These are phyloP conservation scores for Todus mexicanus DNA, from an alignment of 2,797 vertebrate species.

Conservation along the genomic window DNA sequence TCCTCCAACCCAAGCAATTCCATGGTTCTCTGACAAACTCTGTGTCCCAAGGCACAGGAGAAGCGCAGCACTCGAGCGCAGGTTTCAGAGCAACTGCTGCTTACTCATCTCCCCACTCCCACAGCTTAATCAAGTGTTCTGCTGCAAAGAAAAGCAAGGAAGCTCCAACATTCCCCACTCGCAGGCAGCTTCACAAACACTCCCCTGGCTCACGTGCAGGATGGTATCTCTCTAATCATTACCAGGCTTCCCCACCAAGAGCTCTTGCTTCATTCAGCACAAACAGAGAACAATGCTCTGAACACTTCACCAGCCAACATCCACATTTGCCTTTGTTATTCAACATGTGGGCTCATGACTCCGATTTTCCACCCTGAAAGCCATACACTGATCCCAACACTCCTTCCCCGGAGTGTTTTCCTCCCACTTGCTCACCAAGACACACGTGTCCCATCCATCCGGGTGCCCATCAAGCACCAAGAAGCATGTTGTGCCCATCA, in stretches of 20 bases:
- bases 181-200: not conserved
- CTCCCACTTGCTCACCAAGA: not conserved
- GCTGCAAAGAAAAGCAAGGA: not conserved
- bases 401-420: not conserved
- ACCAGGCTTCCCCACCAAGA: not conserved
- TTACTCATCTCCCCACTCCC: not conserved
- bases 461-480: not conserved
- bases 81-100: not conserved
- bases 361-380: not conserved
- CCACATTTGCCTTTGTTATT: not conserved
- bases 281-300: not conserved
- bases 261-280: not conserved
- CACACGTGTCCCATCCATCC: not conserved
- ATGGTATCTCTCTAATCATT: not conserved
- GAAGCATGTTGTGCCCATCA: not conserved
- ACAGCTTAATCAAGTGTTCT: not conserved
- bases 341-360: not conserved
- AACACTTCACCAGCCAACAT: not conserved
- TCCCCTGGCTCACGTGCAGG: not conserved
- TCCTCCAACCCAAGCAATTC: not conserved
- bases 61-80: fast-evolving
- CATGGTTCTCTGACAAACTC: not conserved
- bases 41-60: not conserved
- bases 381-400: not conserved
- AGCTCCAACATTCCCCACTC: not conserved